Evolutionary conservation across 1,140 invertebrate genomes (phyloP).

Genomic region (Palaemon carinicauda): DNA sequence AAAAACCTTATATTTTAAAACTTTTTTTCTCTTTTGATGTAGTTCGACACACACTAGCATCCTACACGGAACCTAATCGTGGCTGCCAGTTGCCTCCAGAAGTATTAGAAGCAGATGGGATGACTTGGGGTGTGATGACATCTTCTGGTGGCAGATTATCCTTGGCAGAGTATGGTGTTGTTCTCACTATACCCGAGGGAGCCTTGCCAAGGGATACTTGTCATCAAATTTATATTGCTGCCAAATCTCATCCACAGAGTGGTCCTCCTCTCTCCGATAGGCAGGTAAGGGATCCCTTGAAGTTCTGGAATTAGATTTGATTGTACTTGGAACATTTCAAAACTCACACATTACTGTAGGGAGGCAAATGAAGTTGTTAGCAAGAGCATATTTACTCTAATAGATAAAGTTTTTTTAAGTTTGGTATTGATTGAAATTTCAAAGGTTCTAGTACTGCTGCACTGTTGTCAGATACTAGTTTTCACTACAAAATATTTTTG

Average conservation of each 20-base stretch:
- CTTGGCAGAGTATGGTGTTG: constrained; percentile 82
- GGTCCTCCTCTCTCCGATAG: constrained; percentile 82
- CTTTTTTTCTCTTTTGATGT: too few relatives aligned
- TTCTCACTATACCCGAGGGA: constrained; percentile 86
- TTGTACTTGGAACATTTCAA: too few relatives aligned
- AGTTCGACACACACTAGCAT: constrained; percentile 71
- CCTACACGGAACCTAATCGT: constrained; percentile 68
- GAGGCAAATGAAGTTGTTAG: too few relatives aligned
- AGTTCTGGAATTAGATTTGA: too few relatives aligned
- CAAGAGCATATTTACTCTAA: too few relatives aligned
- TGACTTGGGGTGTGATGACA: constrained; percentile 70
- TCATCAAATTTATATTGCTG: constrained; percentile 86
- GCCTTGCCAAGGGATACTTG: constrained; percentile 80
- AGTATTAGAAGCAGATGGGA: constrained; percentile 62
- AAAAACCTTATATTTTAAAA: too few relatives aligned
- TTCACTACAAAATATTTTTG: too few relatives aligned
- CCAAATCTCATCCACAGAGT: constrained; percentile 89
- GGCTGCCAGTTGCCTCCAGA: constrained; percentile 18
- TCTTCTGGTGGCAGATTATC: constrained; percentile 81
- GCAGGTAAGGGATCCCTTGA: neutral
- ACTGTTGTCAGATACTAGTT: neutral
- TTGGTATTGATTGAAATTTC: too few relatives aligned
- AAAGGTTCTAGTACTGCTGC: neutral
- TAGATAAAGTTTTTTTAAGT: too few relatives aligned
- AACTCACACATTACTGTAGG: too few relatives aligned